Evolutionary conservation across 2,113 vertebrate species (phyloP).

Genomic region (Pica pica): DNA sequence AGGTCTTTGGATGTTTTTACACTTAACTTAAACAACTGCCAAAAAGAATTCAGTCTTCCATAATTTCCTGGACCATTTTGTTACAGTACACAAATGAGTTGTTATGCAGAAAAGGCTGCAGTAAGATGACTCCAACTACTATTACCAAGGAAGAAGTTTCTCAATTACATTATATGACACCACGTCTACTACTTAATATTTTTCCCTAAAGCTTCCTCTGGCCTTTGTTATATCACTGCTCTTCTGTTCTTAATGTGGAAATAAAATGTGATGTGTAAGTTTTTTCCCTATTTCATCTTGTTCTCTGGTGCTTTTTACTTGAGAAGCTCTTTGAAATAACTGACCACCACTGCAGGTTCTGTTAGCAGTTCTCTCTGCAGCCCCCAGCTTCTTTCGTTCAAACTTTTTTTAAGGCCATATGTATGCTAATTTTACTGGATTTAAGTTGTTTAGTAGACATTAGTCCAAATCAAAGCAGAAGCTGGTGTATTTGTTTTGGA

Average conservation of each 20-base stretch:
- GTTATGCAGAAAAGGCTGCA: not conserved
- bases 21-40: not conserved
- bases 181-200: not conserved
- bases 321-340: not conserved
- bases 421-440: not conserved
- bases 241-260: not conserved
- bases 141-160: not conserved
- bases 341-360: not conserved
- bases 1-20: not conserved
- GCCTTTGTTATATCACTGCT: not conserved
- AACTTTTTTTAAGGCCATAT: not conserved
- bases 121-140: not conserved
- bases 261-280: not conserved
- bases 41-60: not conserved
- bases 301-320: not conserved
- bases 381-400: not conserved
- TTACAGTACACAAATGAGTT: not conserved
- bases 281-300: not conserved
- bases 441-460: slow-evolving; percentile 25
- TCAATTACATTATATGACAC: not conserved
- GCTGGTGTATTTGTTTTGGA: not conserved
- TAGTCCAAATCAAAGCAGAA: not conserved
- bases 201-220: not conserved
- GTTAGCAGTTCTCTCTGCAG: not conserved
- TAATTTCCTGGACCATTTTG: not conserved